Evolutionary conservation across 2,888 invertebrate genomes (phyloP).

Genomic region (Petrolisthes manimaculis): DNA sequence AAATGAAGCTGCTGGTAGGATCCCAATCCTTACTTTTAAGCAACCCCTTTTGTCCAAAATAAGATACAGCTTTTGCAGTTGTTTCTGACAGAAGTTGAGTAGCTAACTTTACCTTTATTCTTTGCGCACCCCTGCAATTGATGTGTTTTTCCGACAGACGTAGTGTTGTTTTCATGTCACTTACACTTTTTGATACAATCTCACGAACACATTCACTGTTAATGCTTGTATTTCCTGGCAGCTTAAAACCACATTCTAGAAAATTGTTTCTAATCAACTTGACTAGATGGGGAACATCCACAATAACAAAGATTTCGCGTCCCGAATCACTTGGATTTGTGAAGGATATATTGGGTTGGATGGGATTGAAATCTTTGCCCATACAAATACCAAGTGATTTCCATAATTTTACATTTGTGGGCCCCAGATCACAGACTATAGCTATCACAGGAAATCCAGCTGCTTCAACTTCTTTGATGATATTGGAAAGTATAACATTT

Average conservation of each 20-base stretch:
- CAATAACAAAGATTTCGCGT: not conserved
- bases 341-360: not conserved
- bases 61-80: constrained; percentile 1
- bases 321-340: not conserved
- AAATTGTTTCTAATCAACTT: not conserved
- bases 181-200: not conserved
- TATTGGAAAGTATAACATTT: constrained; percentile 61
- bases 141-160: constrained; percentile 21
- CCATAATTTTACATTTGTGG: constrained; percentile 18
- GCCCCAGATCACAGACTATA: constrained; percentile 67
- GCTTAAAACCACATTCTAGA: not conserved
- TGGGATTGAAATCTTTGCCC: not conserved
- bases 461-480: constrained; percentile 64
- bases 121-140: not conserved
- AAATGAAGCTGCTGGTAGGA: constrained; percentile 11
- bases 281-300: not conserved
- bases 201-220: not conserved
- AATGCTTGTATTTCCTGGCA: not conserved
- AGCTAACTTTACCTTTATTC: constrained; percentile 3
- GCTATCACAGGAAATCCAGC: constrained; percentile 67
- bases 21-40: constrained; percentile 15
- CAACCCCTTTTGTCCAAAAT: not conserved
- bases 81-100: constrained; percentile 14
- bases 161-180: constrained; percentile 2
- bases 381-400: not conserved